A percentile compares a stretch with the other conserved stretches of the same genome.
These are phyloP conservation scores for Burhinus oedicnemus DNA, from an alignment of 2,113 vertebrate genomes.

Conservation along the genomic window DNA sequence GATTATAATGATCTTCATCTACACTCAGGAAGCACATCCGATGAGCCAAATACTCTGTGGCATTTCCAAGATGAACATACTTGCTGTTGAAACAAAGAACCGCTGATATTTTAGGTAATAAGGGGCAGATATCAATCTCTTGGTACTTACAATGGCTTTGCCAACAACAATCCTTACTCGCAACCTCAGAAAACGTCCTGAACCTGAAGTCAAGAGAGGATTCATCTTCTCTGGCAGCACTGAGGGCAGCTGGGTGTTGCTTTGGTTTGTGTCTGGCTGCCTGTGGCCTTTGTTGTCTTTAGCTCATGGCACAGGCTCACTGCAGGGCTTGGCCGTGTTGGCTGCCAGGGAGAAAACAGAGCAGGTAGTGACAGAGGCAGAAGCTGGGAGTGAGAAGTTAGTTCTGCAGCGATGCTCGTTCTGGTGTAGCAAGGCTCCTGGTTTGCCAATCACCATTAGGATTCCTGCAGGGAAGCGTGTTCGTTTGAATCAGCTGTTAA, in stretches of 20 bases:
- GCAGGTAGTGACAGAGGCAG: neutral
- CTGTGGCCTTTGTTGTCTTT: neutral
- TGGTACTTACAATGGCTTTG: neutral
- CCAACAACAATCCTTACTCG: neutral
- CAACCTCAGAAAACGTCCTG: neutral
- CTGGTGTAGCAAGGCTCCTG: neutral
- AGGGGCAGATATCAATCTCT: neutral
- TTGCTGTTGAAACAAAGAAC: neutral
- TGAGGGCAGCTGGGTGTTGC: neutral
- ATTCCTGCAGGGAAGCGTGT: neutral
- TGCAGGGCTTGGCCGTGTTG: neutral
- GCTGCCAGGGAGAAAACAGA: neutral
- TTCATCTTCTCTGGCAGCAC: neutral
- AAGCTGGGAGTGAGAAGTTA: neutral
- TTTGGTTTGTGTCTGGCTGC: neutral
- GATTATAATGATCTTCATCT: neutral
- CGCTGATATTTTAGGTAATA: too few relatives aligned
- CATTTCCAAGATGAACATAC: neutral
- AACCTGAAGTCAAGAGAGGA: neutral
- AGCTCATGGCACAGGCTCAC: neutral
- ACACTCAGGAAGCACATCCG: neutral
- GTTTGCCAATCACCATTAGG: neutral
- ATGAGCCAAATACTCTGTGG: neutral
- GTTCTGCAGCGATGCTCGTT: neutral
- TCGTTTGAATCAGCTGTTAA: neutral